Base-by-base conservation (phyloP, 1,140 invertebrate species). In the Leptinotarsa lineolata region DNA sequence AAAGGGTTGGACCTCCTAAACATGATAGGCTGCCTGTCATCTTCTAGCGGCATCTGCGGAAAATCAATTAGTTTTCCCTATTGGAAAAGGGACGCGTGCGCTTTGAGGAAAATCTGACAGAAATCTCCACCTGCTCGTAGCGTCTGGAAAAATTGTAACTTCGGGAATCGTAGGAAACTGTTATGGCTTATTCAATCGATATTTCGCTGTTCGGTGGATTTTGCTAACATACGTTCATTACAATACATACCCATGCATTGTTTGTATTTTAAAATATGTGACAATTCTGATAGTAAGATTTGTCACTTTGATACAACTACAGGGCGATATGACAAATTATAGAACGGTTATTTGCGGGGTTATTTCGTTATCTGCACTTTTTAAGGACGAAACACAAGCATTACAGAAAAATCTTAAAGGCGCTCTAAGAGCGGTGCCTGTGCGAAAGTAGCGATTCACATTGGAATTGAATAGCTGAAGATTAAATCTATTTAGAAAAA, bases 31-130 rank as follows among this genome's bases (percentile, higher is more conserved):
- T 63, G 61, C 24, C 61, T 63, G 61, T 63, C 61, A 63, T 63
- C 24, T 63, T 63, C 61, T 24, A 5, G 61, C 16, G 61, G 61
- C 61, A 63, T 30, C 61, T 63, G 20, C 61, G 61, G 61, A 63
- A 63, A 63, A 63, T 63, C 61, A 30, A 63, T 63, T 6, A 4
- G 61, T 63, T 63, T 63, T 63, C 61, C 20, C 20, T 21, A 63
- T 63, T 2, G 61, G 24, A 63, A 63, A 22, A 22, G 13, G 3
- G 61, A 59, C 61, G 61, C n/a, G 16, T 21, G 61, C 61, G 61
- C 61, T 20, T 63, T 20, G 20, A 30, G 61, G 61, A 0, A 63
- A 63, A 54, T 15, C 3, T 39, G 30, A 39, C 30, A 39, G 30
- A 11, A 39, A 39, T 54, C 48, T 54, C n/a, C 48, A 18, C 15